Base-by-base conservation (phyloP, 2,888 invertebrate species). In the Drosophila diplacantha region DNA sequence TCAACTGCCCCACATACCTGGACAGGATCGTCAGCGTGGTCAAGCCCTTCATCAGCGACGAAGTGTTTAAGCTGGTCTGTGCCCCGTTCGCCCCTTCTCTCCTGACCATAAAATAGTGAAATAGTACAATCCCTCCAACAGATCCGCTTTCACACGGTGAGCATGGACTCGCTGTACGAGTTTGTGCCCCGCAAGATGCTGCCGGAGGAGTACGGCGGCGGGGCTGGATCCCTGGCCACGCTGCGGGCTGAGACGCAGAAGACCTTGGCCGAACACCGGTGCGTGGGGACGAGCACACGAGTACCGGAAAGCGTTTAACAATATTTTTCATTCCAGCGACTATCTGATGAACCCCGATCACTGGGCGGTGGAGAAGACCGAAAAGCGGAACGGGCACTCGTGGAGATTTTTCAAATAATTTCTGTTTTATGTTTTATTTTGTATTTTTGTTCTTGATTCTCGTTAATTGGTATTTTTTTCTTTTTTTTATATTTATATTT, bases 91-190 rank as follows among this genome's bases (percentile, higher is more conserved):
- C 18, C 18, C 7, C 14, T 29, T 11, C 8, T 7, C 1, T 14
- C 2, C 11, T 9, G n/a, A 32, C 20, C 14, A 3, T 26, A 1
- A 39, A 54, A 14, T 20, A 4, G 31, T 2, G 7, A 5, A 5
- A 1, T 20, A 14, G 22, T 20, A 14, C 20, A 5, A 5, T 31
- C 5, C 62, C 3, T 5, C 4, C 5, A 5, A 46, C 84, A 93
- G 93, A 90, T 93, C 39, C 91, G 92, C 74, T 93, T 93, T 86
- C 93, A 93, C 85, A 90, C 91, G 47, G 91, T 91, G 0, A 91
- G 91, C 69, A 90, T 93, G 0, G 90, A 90, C 0, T 91, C 92
- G 0, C 82, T 93, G 1, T 91, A 90, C 78, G 89, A 91, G 38
- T 91, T 90, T 76, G 89, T 93, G 31, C 91, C 93, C 4, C 79